phyloP scores from a whole-genome alignment of 2,888 invertebrate species.

The Stenodema calcarata region DNA sequence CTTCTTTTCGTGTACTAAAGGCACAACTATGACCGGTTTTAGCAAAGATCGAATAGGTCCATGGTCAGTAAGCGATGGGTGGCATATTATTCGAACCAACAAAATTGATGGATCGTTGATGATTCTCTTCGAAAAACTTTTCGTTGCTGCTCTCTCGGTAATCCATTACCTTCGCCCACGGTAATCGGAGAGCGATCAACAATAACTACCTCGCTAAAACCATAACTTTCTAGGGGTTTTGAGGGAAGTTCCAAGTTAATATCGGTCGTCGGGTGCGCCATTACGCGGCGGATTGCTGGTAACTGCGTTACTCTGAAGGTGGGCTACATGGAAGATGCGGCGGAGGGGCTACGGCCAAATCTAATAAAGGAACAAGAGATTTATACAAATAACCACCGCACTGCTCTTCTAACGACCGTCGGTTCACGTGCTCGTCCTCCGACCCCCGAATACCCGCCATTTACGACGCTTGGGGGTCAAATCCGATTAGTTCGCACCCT shows the following conservation, averaged over 20 bases:
- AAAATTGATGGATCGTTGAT: too few species aligned
- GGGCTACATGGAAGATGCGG: not conserved
- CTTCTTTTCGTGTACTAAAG: too few species aligned
- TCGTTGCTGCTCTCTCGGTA: too few species aligned
- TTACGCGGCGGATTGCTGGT: not conserved
- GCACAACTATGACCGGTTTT: too few species aligned
- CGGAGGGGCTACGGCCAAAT: not conserved
- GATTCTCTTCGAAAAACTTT: too few species aligned
- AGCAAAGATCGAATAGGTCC: too few species aligned
- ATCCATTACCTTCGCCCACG: too few species aligned
- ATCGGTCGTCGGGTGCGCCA: not conserved
- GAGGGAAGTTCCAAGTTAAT: not conserved
- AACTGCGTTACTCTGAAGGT: slow-evolving; percentile 1
- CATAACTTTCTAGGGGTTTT: not conserved
- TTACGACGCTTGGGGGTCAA: slow-evolving; percentile 26
- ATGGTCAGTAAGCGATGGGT: too few species aligned
- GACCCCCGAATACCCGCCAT: slow-evolving; percentile 20
- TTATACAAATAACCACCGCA: slow-evolving; percentile 40
- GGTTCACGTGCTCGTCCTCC: slow-evolving; percentile 18
- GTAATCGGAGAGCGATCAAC: not conserved
- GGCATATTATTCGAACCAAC: too few species aligned
- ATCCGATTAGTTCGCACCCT: slow-evolving; percentile 46
- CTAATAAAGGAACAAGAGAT: slow-evolving; percentile 45
- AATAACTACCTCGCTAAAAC: not conserved
- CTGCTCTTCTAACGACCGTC: slow-evolving; percentile 21